A percentile compares a stretch with the other conserved stretches of the same genome.
Evolutionary conservation across 1,140 invertebrate species (phyloP).

Genomic region (Lanistes nyassanus): DNA sequence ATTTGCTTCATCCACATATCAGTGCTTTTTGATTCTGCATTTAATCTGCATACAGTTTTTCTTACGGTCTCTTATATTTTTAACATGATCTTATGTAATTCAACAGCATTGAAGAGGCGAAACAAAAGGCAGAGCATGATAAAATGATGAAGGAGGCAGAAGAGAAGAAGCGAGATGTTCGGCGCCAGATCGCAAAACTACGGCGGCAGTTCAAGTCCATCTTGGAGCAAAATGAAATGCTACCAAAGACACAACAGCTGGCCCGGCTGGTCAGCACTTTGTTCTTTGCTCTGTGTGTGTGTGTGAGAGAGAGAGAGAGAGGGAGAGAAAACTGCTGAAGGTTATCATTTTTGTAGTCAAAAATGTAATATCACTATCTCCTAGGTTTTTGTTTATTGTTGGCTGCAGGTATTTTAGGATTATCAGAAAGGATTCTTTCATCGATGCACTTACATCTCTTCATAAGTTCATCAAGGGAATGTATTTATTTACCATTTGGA

Average conservation of each 20-base stretch:
- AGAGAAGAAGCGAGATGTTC: constrained; percentile 69
- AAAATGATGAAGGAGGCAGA: constrained; percentile 71
- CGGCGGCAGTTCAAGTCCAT: constrained; percentile 62
- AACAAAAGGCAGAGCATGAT: constrained; percentile 72
- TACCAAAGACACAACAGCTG: constrained; percentile 60
- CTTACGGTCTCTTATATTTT: not conserved
- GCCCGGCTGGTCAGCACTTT: constrained; percentile 52
- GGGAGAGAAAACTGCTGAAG: too few species aligned
- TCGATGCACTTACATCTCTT: too few species aligned
- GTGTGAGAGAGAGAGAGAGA: not conserved
- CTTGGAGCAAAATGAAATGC: constrained; percentile 59
- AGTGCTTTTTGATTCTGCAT: not conserved
- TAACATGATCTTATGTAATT: too few species aligned
- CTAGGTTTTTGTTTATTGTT: too few species aligned
- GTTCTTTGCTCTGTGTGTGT: not conserved
- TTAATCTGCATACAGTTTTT: not conserved
- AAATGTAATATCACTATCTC: too few species aligned
- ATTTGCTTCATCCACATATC: not conserved
- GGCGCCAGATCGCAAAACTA: constrained; percentile 60
- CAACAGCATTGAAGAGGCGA: constrained; percentile 76
- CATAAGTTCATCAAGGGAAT: too few species aligned
- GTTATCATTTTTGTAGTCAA: too few species aligned
- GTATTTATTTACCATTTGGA: too few species aligned
- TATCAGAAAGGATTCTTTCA: too few species aligned
- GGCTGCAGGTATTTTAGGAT: too few species aligned